Percentiles rank a stretch among this genome's conserved stretches.
Evolutionary conservation across 1,140 invertebrate species (phyloP).

Genomic region (Ganaspis sp.): DNA sequence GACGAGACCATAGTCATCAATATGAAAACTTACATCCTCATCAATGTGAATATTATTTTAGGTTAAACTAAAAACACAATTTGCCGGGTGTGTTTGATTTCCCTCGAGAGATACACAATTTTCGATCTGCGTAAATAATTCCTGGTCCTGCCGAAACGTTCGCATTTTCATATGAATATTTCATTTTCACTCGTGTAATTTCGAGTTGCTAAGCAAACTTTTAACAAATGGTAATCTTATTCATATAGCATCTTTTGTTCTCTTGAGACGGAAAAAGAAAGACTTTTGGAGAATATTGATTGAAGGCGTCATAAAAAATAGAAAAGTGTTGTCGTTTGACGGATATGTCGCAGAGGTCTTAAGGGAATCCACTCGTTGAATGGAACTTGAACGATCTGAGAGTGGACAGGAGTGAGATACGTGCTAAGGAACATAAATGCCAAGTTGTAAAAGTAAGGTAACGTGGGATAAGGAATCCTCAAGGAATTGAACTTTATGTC

Average conservation of each 20-base stretch:
- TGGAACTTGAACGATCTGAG: background rate
- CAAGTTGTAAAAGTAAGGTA: conserved; percentile 8
- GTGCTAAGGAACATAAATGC: conserved; percentile 16
- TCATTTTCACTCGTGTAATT: background rate
- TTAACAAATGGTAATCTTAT: background rate
- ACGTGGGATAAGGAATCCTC: background rate
- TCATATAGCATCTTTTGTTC: background rate
- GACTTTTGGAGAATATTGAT: background rate
- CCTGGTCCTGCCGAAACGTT: background rate
- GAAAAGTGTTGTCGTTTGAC: background rate
- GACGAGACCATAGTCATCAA: too few species aligned
- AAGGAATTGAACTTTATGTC: conserved; percentile 13
- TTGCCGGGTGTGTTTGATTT: background rate
- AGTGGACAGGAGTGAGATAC: background rate
- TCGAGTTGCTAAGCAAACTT: background rate
- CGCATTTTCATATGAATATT: background rate
- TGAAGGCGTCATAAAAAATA: background rate
- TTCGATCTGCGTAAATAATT: conserved; percentile 10
- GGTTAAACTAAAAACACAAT: conserved; percentile 3
- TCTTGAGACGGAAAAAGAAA: background rate
- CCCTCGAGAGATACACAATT: background rate
- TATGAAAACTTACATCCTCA: too few species aligned
- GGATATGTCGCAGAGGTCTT: background rate
- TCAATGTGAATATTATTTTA: background rate
- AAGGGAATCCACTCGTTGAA: conserved; percentile 2